phyloP scores from a whole-genome alignment of 2,888 invertebrate genomes.

The Anthoptus insignis region DNA sequence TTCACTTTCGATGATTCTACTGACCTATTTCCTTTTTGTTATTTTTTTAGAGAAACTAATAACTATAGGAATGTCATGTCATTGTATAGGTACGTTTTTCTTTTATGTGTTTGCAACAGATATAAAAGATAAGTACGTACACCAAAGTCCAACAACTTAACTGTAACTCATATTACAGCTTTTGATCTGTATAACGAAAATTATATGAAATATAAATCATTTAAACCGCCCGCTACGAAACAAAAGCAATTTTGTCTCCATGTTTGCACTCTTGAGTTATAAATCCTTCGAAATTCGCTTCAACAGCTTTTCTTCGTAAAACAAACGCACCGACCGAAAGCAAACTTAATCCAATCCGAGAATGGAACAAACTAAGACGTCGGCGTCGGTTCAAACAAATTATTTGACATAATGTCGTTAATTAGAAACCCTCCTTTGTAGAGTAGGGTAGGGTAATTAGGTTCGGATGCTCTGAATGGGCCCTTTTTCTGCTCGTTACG shows the following conservation, averaged over 20 bases:
- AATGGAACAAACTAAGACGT: constrained; percentile 77
- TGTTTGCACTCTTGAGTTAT: constrained; percentile 38
- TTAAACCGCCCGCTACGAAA: constrained; percentile 24
- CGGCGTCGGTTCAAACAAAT: constrained; percentile 83
- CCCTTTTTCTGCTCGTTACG: constrained; percentile 86
- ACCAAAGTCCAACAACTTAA: too few relatives aligned
- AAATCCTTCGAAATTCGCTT: constrained; percentile 56
- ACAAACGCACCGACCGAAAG: constrained; percentile 70
- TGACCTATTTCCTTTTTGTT: too few relatives aligned
- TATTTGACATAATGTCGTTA: constrained; percentile 87
- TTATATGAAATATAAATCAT: constrained; percentile 9
- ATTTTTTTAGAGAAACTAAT: too few relatives aligned
- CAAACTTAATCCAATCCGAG: constrained; percentile 82
- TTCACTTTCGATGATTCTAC: too few relatives aligned
- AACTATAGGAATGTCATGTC: too few relatives aligned
- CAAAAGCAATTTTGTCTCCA: constrained; percentile 38
- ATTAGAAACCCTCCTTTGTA: constrained; percentile 85
- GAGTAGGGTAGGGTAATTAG: constrained; percentile 82
- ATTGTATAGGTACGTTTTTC: too few relatives aligned
- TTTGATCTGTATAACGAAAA: background rate
- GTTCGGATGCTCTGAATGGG: constrained; percentile 85
- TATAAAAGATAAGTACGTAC: too few relatives aligned
- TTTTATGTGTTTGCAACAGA: too few relatives aligned
- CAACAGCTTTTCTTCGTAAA: constrained; percentile 67
- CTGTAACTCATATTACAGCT: background rate